Evolutionary conservation across 2,797 vertebrate genomes (phyloP).

Genomic region (Spheniscus humboldti): DNA sequence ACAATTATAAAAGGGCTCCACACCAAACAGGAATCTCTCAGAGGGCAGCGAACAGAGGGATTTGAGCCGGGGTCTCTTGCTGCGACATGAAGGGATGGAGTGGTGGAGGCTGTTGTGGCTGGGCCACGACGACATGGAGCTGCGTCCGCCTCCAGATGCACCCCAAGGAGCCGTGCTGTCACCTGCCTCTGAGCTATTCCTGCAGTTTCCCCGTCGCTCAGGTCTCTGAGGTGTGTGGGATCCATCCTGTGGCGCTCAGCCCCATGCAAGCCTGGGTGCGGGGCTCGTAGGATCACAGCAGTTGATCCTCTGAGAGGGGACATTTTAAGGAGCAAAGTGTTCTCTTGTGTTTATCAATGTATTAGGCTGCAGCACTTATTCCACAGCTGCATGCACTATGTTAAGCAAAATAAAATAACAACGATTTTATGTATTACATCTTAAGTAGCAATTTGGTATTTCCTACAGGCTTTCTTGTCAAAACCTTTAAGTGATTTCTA

Average conservation of each 20-base stretch:
- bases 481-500: not conserved
- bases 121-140: fast-evolving
- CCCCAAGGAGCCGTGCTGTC: not conserved
- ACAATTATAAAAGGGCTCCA: not conserved
- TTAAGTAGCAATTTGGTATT: not conserved
- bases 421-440: not conserved
- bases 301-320: not conserved
- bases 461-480: not conserved
- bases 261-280: too few species aligned
- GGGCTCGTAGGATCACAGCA: not conserved
- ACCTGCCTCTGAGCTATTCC: not conserved
- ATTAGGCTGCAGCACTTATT: not conserved
- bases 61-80: not conserved
- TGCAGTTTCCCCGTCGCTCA: not conserved
- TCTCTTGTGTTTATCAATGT: not conserved
- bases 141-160: not conserved
- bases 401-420: not conserved
- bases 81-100: not conserved
- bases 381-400: not conserved
- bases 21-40: not conserved
- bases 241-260: not conserved
- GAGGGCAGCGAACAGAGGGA: not conserved
- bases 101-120: not conserved
- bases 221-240: not conserved
- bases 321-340: not conserved